Base-by-base conservation (phyloP, 2,113 vertebrate species). In the Barbus barbus region DNA sequence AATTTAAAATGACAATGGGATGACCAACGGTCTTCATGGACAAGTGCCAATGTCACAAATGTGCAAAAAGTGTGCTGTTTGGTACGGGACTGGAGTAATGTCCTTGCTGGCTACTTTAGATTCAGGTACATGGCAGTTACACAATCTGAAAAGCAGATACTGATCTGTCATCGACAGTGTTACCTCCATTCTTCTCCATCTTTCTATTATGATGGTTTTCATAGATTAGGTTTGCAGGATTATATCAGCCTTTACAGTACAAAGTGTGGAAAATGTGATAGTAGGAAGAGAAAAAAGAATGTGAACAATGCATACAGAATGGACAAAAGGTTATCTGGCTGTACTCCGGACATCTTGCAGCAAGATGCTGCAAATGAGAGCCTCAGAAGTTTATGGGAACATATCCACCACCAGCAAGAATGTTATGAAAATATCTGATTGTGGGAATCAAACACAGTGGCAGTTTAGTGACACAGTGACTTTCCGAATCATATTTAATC, bases 131-230 rank as follows among this genome's bases (percentile, higher is more conserved):
- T n/a, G n/a, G n/a, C n/a, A 79, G 24, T 12, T 46, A 63, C 36
- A 79, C 58, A 79, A 63, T 63, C 60, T 79, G 77, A 79, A 41
- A 58, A 38, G 33, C 31, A 24, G 13, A n/a, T n/a, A n/a, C n/a
- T n/a, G n/a, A 31, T 33, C 26, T 22, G 24, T 38, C n/a, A 9
- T 67, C 20, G 20, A 67, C 48, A 71, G 53, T 26, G 46, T 18
- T 65, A 13, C n/a, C 56, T 33, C 16, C 58, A 31, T 53, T 56
- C 13, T 56, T 84, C 60, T 38, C 41, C 26, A 38, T 58, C 22
- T 9, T 26, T 56, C 13, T 83, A n/a, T 77, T 65, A 77, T 84
- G 44, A 56, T 13, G 38, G 83, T 31, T 78, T 18, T 67, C 16
- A 56, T 53, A 26, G 58, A 51, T 41, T 78, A 56, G 31, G 3